Conservation (phyloP, 2,888 invertebrate genomes). For the Vanessa cardui region DNA sequence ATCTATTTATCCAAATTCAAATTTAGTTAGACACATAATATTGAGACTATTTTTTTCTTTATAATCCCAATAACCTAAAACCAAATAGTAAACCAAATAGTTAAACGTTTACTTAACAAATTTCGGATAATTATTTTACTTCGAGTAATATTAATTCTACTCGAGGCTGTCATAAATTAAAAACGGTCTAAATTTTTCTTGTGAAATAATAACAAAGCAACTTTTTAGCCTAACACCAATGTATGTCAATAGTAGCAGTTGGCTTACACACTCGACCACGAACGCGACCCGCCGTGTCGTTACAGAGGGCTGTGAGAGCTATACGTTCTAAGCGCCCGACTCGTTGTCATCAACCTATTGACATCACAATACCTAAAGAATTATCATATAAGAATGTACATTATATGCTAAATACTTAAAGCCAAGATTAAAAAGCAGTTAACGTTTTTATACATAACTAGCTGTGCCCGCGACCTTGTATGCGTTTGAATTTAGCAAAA, state of each 20-base stretch:
- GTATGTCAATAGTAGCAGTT: conserved; percentile 32
- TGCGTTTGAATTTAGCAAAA: too few species aligned
- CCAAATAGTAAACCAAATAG: too few species aligned
- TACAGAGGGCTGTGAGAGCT: conserved; percentile 19
- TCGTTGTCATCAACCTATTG: conserved; percentile 21
- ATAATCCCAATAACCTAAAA: too few species aligned
- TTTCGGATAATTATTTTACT: too few species aligned
- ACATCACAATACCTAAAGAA: conserved; percentile 6
- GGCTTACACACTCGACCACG: conserved; percentile 30
- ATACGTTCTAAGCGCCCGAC: conserved; percentile 7
- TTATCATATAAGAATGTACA: neutral
- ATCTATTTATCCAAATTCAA: too few species aligned
- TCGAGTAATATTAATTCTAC: neutral
- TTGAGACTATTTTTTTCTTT: too few species aligned
- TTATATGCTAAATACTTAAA: too few species aligned
- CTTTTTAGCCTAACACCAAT: conserved; percentile 12
- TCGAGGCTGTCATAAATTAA: neutral
- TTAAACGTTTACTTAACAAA: too few species aligned
- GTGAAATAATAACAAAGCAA: conserved; percentile 4
- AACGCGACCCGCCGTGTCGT: conserved; percentile 4
- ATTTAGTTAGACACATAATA: too few species aligned
- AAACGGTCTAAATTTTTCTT: neutral
- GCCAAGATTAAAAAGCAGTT: too few species aligned
- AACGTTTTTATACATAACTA: too few species aligned
- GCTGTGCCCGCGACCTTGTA: too few species aligned